Base-by-base conservation (phyloP, 2,888 invertebrate species). In the Hypselothyrea guttata region DNA sequence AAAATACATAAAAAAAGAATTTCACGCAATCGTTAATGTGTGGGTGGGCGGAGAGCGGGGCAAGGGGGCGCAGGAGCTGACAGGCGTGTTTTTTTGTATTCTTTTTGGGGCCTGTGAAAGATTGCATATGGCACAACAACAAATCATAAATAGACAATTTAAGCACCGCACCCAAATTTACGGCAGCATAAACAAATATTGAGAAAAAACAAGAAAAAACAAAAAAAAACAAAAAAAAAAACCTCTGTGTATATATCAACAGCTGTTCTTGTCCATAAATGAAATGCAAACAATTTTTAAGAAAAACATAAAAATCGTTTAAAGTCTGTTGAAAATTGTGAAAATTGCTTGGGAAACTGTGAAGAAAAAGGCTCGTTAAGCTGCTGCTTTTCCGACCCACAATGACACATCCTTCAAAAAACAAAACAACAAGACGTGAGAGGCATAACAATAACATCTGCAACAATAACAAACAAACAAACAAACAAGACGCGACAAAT, bases 191-290 rank as follows among this genome's bases (percentile, higher is more conserved):
- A 71, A 68, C 58, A 77, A 71, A 48, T 44, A 33, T 22, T 15
- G 7, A 42, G 44, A 35, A 53, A 35, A 40, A 34, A 47, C 30
- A 34, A 40, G 7, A 42, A 47, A 35, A 53, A 35, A 40, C 31
- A 47, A 33, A 34, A 40, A 3, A 35, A 37, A 38, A 37, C 9
- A 16, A 37, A 37, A 4, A 16, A 5, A 9, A 18, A 38, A n/a
- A 18, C 2, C 5, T 4, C 9, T 30, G n/a, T 30, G 30, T 30
- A 30, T 9, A 30, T 30, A 30, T 30, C 5, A 51, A 16, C 76
- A 77, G 76, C 79, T 77, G 83, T 75, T 72, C 46, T 49, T 78
- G 76, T 76, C 77, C 30, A 57, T 83, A 64, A 59, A 34, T 7
- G 12, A 40, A 34, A 8, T 35, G 34, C 35, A 16, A 35, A 33